Conservation (phyloP, 1,140 invertebrate species). For the Agrilus planipennis region DNA sequence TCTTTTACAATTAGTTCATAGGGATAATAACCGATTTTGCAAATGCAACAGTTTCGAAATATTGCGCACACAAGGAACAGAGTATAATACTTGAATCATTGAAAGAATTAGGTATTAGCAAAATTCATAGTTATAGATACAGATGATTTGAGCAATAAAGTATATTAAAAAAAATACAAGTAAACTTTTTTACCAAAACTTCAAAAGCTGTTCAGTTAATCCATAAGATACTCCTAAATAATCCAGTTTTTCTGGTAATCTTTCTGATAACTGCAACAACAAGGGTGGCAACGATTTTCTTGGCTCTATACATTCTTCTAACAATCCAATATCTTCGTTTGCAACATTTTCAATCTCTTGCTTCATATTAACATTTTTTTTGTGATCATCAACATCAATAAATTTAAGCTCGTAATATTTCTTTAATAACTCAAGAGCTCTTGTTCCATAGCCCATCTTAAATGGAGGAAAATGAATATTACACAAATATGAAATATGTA, state of each 20-base stretch:
- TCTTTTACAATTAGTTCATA: no score
- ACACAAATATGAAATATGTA: slow-evolving; percentile 7
- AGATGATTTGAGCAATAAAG: slow-evolving; percentile 1
- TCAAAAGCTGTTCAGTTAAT: slow-evolving; percentile 69
- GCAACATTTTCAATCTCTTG: slow-evolving; percentile 41
- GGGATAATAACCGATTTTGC: no score
- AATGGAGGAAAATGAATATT: slow-evolving; percentile 18
- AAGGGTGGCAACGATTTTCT: slow-evolving; percentile 56
- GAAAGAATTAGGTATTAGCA: no score
- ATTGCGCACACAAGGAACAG: no score
- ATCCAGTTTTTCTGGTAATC: slow-evolving; percentile 75
- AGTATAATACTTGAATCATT: no score
- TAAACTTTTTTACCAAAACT: slow-evolving; percentile 68
- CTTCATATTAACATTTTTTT: slow-evolving; percentile 37
- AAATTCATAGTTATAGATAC: no score
- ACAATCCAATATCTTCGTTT: slow-evolving; percentile 44
- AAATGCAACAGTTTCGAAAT: no score
- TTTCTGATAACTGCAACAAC: slow-evolving; percentile 65
- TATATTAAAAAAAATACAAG: not conserved
- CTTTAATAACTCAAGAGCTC: slow-evolving; percentile 71
- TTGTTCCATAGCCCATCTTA: slow-evolving; percentile 89
- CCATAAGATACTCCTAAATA: slow-evolving; percentile 94
- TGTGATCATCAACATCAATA: slow-evolving; percentile 54
- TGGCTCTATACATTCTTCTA: slow-evolving; percentile 53
- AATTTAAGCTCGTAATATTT: slow-evolving; percentile 86